Base-by-base conservation (phyloP, 2,113 vertebrate genomes). In the Tachuris rubrigastra region DNA sequence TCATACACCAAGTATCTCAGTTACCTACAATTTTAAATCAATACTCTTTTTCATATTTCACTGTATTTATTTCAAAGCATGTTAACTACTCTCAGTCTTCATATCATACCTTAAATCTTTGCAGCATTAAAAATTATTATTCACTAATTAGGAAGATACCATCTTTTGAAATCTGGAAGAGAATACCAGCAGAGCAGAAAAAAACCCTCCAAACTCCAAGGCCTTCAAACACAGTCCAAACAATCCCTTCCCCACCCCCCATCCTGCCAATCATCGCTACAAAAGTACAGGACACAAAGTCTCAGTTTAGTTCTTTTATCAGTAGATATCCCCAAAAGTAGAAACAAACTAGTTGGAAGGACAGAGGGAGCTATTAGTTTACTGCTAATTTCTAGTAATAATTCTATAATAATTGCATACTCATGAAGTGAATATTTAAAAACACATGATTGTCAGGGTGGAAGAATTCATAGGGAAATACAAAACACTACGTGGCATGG, bases 241-340 rank as follows among this genome's bases (percentile, higher is more conserved):
- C 10, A 46, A 58, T 11, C 4, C 46, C 27, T n/a, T 74, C 13
- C 8, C 5, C 13, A 30, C 8, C 3, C 3, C 16, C 13, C 0
- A 2, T 14, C 20, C 68, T 10, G 27, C 14, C 20, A 60, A 27
- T 41, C 24, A 68, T 6, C 28, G 9, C 14, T 37, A 89, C 19
- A 41, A 69, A 86, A 89, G 41, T 21, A 87, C 6, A 78, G 15
- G 33, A 55, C 10, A 71, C 16, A 85, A 69, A 66, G 9, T 28
- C 46, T 58, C 7, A n/a, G 33, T 79, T 79, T 49, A 27, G 2
- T n/a, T 60, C 49, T 89, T 88, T 65, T 55, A 65, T 35, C 20
- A 68, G 35, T 4, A 37, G 12, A n/a, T 49, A 47, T 8, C 5
- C n/a, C 17, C 24, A 60, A 53, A 81, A 73, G 11, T 8, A 17